Evolutionary conservation across 37 sponge, comb jelly and placozoan species (phyloP).

Genomic region (Mnemiopsis leidyi): DNA sequence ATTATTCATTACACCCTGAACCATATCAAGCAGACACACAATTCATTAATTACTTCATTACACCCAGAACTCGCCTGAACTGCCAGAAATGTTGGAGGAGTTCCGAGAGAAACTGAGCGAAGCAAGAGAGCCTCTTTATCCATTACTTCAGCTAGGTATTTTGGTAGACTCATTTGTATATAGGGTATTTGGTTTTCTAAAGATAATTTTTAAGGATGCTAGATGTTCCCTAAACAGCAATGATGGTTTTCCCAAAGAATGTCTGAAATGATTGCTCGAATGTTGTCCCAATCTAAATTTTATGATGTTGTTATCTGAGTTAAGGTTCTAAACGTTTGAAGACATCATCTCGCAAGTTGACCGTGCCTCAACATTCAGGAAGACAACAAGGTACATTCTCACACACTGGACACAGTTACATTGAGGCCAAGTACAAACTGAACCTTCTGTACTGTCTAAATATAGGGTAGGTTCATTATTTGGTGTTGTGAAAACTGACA

Average conservation of each 20-base stretch:
- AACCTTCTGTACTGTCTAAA: conserved; percentile 58
- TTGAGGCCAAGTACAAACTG: conserved; percentile 45
- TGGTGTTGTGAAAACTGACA: neutral
- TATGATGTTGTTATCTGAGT: too few relatives aligned
- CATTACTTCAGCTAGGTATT: conserved; percentile 3
- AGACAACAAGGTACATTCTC: neutral
- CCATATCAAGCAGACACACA: too few relatives aligned
- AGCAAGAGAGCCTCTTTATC: conserved; percentile 20
- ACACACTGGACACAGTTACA: conserved; percentile 28
- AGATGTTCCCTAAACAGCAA: neutral
- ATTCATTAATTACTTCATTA: too few relatives aligned
- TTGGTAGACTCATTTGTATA: neutral
- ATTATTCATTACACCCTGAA: too few relatives aligned
- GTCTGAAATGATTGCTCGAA: too few relatives aligned
- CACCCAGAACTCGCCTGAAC: conserved; percentile 72
- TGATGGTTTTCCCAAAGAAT: too few relatives aligned
- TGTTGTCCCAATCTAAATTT: too few relatives aligned
- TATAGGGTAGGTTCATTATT: conserved; percentile 15
- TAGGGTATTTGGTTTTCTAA: neutral
- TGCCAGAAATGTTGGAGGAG: conserved; percentile 74
- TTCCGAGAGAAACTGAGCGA: conserved; percentile 68
- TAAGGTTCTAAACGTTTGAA: too few relatives aligned
- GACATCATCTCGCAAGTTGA: too few relatives aligned
- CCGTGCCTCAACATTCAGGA: neutral
- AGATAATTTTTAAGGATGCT: neutral